Conservation (phyloP, 2,113 vertebrate genomes). For the Lepus europaeus region DNA sequence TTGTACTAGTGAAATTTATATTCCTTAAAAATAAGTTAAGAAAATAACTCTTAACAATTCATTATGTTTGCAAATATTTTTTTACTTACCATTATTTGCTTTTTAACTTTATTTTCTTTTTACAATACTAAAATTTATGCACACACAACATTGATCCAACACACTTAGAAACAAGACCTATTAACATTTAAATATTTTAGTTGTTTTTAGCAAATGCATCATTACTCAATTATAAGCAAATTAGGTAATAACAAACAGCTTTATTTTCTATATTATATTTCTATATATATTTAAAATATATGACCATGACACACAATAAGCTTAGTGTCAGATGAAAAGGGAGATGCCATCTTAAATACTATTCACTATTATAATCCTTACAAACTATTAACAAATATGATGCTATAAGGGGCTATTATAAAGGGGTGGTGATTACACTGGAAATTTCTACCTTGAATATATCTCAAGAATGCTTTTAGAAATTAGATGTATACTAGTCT, state of each 20-base stretch:
- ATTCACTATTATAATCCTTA: background rate
- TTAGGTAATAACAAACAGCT: too few species aligned
- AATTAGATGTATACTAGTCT: background rate
- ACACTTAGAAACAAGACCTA: background rate
- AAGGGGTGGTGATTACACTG: background rate
- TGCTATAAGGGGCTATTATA: background rate
- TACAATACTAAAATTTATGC: background rate
- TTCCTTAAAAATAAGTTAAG: too few species aligned
- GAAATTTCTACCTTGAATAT: background rate
- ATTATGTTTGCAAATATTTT: background rate
- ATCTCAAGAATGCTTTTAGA: constrained; percentile 26
- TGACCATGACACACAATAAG: background rate
- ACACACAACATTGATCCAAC: background rate
- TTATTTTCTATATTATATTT: too few species aligned
- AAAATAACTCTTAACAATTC: background rate
- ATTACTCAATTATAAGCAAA: background rate
- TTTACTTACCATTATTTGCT: background rate
- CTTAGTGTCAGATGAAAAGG: constrained; percentile 13
- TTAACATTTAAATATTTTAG: constrained; percentile 35
- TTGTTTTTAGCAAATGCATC: background rate
- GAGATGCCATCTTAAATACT: background rate
- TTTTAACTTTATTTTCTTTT: constrained; percentile 47
- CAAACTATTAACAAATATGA: background rate
- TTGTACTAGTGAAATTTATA: too few species aligned
- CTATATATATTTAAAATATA: constrained; percentile 35